A percentile compares a stretch with the other conserved stretches of the same genome.
phyloP scores from a whole-genome alignment of 2,797 vertebrate species.

The Sternotherus odoratus region DNA sequence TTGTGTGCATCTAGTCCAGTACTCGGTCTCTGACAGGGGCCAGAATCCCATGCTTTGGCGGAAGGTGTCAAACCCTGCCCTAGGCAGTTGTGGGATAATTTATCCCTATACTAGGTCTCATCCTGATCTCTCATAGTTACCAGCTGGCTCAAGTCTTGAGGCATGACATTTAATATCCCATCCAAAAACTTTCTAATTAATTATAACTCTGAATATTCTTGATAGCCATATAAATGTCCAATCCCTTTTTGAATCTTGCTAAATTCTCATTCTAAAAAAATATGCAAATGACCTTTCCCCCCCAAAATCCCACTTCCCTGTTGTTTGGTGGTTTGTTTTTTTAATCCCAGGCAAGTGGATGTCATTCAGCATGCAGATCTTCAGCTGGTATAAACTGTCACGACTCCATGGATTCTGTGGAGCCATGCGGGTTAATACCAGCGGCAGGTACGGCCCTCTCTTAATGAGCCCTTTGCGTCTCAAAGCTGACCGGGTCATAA shows the following conservation, averaged over 20 bases:
- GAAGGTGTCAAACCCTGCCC: neutral
- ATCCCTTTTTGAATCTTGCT: neutral
- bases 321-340: neutral
- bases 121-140: conserved; percentile 5
- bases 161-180: conserved; percentile 27
- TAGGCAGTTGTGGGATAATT: neutral
- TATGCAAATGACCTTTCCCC: neutral
- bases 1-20: neutral
- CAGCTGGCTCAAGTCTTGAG: neutral
- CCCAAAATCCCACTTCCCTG: neutral
- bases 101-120: neutral
- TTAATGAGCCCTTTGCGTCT: accelerated
- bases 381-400: neutral
- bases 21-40: neutral
- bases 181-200: conserved; percentile 11
- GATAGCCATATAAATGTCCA: neutral
- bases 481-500: neutral
- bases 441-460: neutral
- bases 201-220: neutral
- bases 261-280: neutral
- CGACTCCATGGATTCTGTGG: neutral
- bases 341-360: neutral
- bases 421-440: neutral
- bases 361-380: neutral
- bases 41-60: neutral